These are phyloP conservation scores for Meda fulgida DNA, from an alignment of 2,797 vertebrate genomes.

Conservation along the genomic window DNA sequence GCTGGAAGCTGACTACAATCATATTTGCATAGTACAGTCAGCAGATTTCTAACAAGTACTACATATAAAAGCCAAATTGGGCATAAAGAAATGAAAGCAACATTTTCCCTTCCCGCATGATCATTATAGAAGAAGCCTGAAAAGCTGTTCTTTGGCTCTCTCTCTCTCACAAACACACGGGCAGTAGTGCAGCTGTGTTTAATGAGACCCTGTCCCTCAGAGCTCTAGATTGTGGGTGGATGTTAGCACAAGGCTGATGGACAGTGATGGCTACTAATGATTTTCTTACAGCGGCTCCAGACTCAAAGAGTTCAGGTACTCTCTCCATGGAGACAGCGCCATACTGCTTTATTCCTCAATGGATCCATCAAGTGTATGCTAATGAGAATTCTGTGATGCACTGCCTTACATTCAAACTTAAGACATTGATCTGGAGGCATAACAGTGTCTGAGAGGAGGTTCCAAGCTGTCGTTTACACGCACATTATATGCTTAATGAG, in stretches of 20 bases:
- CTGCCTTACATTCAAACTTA: not conserved
- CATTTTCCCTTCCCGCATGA: conserved; percentile 6
- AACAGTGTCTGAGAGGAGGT: not conserved
- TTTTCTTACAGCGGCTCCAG: conserved; percentile 38
- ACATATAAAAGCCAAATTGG: not conserved
- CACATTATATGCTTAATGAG: not conserved
- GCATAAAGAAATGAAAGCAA: conserved; percentile 30
- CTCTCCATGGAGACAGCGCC: conserved; percentile 5
- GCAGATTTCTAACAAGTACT: conserved; percentile 23
- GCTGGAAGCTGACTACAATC: not conserved
- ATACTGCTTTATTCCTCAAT: conserved; percentile 27
- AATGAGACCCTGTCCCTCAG: conserved; percentile 59
- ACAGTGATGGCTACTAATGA: conserved; percentile 54
- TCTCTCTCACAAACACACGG: conserved; percentile 8
- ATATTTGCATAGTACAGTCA: conserved; percentile 17
- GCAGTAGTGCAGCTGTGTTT: conserved; percentile 65
- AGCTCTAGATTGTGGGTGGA: conserved; percentile 42
- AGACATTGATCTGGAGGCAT: conserved; percentile 21
- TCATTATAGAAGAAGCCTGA: conserved; percentile 23
- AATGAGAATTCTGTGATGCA: conserved; percentile 11
- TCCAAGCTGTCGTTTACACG: not conserved
- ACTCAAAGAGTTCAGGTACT: conserved; percentile 24
- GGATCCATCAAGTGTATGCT: conserved; percentile 34
- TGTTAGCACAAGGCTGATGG: conserved; percentile 36
- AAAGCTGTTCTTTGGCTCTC: not conserved